Conservation (phyloP, 2,888 invertebrate species). For the Clitarchus hookeri region DNA sequence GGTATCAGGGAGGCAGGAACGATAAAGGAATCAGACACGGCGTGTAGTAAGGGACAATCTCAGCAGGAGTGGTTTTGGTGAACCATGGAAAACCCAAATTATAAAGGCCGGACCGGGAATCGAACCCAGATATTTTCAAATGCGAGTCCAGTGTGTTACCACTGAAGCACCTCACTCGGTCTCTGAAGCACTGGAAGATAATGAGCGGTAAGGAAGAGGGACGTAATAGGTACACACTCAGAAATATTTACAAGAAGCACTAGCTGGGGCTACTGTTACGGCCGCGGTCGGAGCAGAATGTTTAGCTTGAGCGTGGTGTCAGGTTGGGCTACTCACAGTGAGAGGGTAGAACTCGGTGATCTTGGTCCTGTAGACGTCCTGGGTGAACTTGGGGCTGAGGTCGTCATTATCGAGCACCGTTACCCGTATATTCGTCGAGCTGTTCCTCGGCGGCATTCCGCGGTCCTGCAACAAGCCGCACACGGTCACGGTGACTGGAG, state of each 20-base stretch:
- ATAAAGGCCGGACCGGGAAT: no score
- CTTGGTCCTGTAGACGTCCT: conserved; percentile 76
- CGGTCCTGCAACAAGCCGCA: conserved; percentile 65
- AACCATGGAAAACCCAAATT: no score
- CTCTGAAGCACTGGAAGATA: no score
- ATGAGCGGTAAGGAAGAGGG: no score
- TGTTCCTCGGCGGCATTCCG: conserved; percentile 74
- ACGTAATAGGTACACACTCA: not conserved
- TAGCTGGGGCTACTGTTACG: not conserved
- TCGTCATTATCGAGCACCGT: conserved; percentile 80
- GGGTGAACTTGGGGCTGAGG: conserved; percentile 79
- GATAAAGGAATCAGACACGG: no score
- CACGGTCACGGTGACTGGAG: not conserved
- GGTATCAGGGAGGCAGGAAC: no score
- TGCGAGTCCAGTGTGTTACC: no score
- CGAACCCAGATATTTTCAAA: no score
- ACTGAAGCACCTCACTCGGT: no score
- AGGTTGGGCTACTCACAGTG: conserved; percentile 61
- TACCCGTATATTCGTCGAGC: conserved; percentile 73
- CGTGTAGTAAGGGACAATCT: no score
- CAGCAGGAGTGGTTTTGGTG: no score
- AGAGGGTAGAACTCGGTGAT: conserved; percentile 83
- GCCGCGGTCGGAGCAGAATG: not conserved
- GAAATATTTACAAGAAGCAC: not conserved
- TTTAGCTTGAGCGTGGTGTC: not conserved